Base-by-base conservation (phyloP, 2,113 vertebrate species). In the Cephalopterus ornatus region DNA sequence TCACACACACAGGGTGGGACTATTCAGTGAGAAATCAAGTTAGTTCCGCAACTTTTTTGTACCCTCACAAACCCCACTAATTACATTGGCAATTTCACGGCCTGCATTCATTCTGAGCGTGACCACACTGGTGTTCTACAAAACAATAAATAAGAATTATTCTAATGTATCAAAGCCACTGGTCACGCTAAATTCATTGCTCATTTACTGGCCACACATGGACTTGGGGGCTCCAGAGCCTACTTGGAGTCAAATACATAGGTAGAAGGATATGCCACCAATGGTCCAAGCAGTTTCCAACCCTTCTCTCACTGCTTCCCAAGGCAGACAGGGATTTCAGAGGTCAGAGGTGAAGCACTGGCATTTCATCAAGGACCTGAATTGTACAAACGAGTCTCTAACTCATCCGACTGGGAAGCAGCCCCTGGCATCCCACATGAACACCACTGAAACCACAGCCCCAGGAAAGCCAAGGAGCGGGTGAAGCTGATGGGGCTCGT, bases 391-490 rank as follows among this genome's bases (percentile, higher is more conserved):
- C 0, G 21, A 72, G 39, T 22, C 52, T 35, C 37, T 9, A 30
- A n/a, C 63, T 26, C 41, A 22, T 13, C 39, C 0, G 0, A 21
- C 18, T 6, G 12, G 59, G 74, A 56, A 77, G 55, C 16, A 73
- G 49, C 62, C 19, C 44, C 59, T 55, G 0, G 0, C 14, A 13
- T 12, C n/a, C 41, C 47, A 5, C 9, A 6, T 0, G 4, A 44
- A 6, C 32, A 10, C 7, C 46, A 41, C 3, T 2, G 3, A 56
- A 56, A 37, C 11, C 41, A 3, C 50, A 19, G 19, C 20, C 33
- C 52, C 35, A 17, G 23, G n/a, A 56, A 39, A 66, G 53, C 23
- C 59, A n/a, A 55, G 33, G 14, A 76, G 50, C 26, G 1, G 11
- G 39, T 33, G 37, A 32, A 39, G 35, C 49, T 11, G 26, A 8